Base-by-base conservation (phyloP, 2,113 vertebrate species). In the Nematolebias whitei region DNA sequence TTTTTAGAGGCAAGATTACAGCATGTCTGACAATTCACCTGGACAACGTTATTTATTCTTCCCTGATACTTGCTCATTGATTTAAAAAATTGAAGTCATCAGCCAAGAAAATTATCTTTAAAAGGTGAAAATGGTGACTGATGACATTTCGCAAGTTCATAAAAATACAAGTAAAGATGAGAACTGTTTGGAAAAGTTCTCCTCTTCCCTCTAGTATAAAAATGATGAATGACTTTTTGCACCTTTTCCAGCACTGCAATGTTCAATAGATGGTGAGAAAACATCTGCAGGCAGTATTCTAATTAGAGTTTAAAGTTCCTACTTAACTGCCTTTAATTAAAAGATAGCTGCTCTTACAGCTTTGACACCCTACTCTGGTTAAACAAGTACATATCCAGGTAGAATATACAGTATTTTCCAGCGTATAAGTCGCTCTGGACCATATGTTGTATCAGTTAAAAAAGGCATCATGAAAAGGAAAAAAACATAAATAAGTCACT, bases 211-310 rank as follows among this genome's bases (percentile, higher is more conserved):
- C 19, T 12, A 19, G 8, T 14, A 19, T 15, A 14, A n/a, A 47
- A 11, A 68, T 35, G 23, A 48, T 62, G 16, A 62, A 40, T 54
- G 26, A 47, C 32, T 2, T 51, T 48, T 47, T 62, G 40, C 39
- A 22, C 43, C 22, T 50, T 29, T 49, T 68, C 38, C 39, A 23
- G 16, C 5, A 41, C 6, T 13, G 24, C 13, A 19, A 56, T 45
- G 38, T 53, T 53, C 22, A 74, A 19, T 43, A 67, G 56, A 53
- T 49, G 23, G 12, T 29, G 16, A 9, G 39, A 44, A 48, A 65
- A 47, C 11, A 65, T 51, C 26, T 29, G 14, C 14, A 41, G 44
- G 38, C 7, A 18, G 49, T 29, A 26, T 4, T 6, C 49, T 10
- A 52, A 52, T 52, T 52, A 52, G 2, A 29, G 14, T 23, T 52